A percentile compares a stretch with the other conserved stretches of the same genome.
Evolutionary conservation across 2,797 vertebrate genomes (phyloP).

Genomic region (Scarus forsteni): DNA sequence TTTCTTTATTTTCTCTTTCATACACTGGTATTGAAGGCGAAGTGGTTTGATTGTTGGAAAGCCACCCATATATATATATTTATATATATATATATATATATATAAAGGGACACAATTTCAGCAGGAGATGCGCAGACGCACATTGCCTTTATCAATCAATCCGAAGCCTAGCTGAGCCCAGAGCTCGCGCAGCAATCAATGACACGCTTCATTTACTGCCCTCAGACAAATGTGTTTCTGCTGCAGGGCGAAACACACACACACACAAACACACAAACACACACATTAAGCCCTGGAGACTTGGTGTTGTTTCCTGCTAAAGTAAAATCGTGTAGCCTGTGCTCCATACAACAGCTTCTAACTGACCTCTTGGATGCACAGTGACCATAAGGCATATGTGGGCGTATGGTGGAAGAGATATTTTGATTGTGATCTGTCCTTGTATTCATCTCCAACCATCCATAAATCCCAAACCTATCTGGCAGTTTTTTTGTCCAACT

Average conservation of each 20-base stretch:
- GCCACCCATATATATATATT: too few relatives aligned
- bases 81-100: too few relatives aligned
- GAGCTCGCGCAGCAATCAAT: slow-evolving; percentile 68
- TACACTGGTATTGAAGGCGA: background rate
- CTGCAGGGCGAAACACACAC: slow-evolving; percentile 13
- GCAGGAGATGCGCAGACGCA: slow-evolving; percentile 24
- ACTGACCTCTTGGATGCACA: slow-evolving; percentile 41
- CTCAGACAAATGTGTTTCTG: slow-evolving; percentile 64
- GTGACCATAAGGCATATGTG: slow-evolving; percentile 8
- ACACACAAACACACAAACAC: slow-evolving; percentile 20
- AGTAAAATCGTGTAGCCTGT: slow-evolving; percentile 36
- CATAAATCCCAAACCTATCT: slow-evolving; percentile 27
- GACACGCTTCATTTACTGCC: slow-evolving; percentile 63
- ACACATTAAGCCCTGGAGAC: slow-evolving; percentile 38
- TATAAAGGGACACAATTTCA: slow-evolving; percentile 29
- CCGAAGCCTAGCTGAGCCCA: slow-evolving; percentile 28
- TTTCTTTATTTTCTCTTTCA: background rate
- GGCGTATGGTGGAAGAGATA: slow-evolving; percentile 4
- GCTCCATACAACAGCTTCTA: slow-evolving; percentile 27
- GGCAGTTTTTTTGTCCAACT: slow-evolving; percentile 11
- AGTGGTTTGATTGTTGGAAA: slow-evolving; percentile 14
- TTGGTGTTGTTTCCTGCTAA: slow-evolving; percentile 41
- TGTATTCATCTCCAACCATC: slow-evolving; percentile 8
- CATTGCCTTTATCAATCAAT: slow-evolving; percentile 50
- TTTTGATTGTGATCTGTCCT: slow-evolving; percentile 4